phyloP scores from a whole-genome alignment of 2,888 invertebrate species.

The Cosmia pyralina region DNA sequence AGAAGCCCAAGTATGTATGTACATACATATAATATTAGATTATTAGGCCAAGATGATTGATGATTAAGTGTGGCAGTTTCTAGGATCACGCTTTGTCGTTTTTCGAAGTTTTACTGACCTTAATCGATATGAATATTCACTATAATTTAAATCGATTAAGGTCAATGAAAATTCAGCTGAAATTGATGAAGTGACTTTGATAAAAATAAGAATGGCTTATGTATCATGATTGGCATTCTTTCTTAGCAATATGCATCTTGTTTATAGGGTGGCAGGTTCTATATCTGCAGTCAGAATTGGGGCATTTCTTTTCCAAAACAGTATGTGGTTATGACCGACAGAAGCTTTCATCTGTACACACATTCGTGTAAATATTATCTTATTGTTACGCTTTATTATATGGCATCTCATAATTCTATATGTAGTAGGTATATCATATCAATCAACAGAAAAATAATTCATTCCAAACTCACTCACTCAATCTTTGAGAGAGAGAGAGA shows the following conservation, averaged over 20 bases:
- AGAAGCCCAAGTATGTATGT: not conserved
- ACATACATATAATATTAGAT: not conserved
- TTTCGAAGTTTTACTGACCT: conserved; percentile 25
- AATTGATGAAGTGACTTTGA: conserved; percentile 2
- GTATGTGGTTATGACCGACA: too few relatives aligned
- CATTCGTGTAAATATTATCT: too few relatives aligned
- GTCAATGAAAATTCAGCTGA: conserved; percentile 14
- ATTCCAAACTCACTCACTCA: not conserved
- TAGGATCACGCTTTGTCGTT: not conserved
- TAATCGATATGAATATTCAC: conserved; percentile 31
- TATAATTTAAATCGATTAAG: conserved; percentile 30
- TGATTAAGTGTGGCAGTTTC: conserved; percentile 1
- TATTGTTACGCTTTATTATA: too few relatives aligned
- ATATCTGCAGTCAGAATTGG: not conserved
- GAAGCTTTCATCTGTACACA: too few relatives aligned
- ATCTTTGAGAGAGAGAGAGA: too few relatives aligned
- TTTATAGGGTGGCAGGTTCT: not conserved
- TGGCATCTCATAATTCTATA: not conserved
- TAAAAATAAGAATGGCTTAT: not conserved
- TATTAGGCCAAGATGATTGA: conserved; percentile 15
- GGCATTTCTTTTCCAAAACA: not conserved
- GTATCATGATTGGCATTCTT: not conserved
- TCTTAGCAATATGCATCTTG: not conserved
- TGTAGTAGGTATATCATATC: not conserved
- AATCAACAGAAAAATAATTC: not conserved